Evolutionary conservation across 2,888 invertebrate genomes (phyloP), one percentile per base, ranked within the genome.

Genomic region (Sericinus montela): DNA sequence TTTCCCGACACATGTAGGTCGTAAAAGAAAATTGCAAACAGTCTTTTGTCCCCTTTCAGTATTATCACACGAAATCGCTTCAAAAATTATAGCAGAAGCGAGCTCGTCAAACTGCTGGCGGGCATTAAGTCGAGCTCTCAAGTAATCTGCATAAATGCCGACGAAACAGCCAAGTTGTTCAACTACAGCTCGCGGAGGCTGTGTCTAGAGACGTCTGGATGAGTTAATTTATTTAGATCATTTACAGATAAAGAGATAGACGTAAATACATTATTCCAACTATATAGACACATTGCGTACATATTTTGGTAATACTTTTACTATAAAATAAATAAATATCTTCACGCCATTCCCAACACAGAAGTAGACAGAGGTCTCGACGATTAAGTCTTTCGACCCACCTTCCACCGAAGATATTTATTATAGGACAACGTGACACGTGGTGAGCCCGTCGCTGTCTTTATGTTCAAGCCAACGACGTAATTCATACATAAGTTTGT

Each of bases 101-200:
- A 45, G 29, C 38, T 29, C 37, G 37, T 45, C 19, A 19, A 45
- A 16, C 37, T 37, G 39, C 46, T 48, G 54, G 39, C 32, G 41
- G 48, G 59, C 62, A 65, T 67, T 72, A 69, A 64, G 15, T 10
- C 14, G 30, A 32, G 41, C 28, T 63, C 63, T 57, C 54, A 56
- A 52, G 54, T 66, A 68, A 76, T 76, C 68, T 76, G 62, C 73
- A 73, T 75, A 68, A 72, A 65, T 59, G 63, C 35, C 51, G 43
- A 45, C 47, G 53, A 58, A 60, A 62, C 63, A 65, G 59, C 48
- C 58, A 63, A 57, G 60, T 60, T 44, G 43, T 46, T 48, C 49
- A 53, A 45, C 35, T 19, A 35, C 15, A 28, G 70, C 67, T 69
- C 60, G 58, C 11, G 6, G 5, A 11, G 11, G 11, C n/a, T 11